Base-by-base conservation (phyloP, 2,797 vertebrate genomes). In the Chrysocyon brachyurus region DNA sequence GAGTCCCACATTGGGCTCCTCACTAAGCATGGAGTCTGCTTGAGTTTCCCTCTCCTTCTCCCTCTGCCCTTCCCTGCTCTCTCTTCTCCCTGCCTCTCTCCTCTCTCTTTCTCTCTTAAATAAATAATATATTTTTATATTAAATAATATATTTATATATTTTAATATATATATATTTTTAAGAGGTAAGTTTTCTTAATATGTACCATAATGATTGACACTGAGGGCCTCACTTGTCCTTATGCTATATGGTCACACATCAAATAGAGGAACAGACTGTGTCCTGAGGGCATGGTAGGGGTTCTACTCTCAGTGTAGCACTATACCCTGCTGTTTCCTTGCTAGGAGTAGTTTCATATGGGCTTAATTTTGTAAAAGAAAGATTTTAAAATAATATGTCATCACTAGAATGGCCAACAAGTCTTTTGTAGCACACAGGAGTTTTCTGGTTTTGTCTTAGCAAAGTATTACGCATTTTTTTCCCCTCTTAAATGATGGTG, bases 321-420 rank as follows among this genome's bases (percentile, higher is more conserved):
- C 5, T 28, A 19, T 28, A 68, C 6, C 40, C 31, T 72, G 54
- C 22, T 49, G 21, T 84, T 63, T 63, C 61, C 40, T 91, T 91
- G 56, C 56, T 40, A 77, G 16, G 61, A 87, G 61, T 91, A 87
- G 19, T 77, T 84, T 84, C 33, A 1, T 0, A 46, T 59, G 49
- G 63, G 61, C 6, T 56, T 91, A 28, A 79, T 88, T 94, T 96
- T 85, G n/a, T 77, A 46, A 85, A 87, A 79, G 3, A 17, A 61
- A 88, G 84, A 88, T 36, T 83, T 95, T 28, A 59, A 93, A 78
- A 84, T 63, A 64, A 31, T 17, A 82, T n/a, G 9, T 70, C 46
- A 63, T 95, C 57, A 89, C 8, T 36, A 89, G 15, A 64, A 77
- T 26, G 36, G 36, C 14, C 87, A 56, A 54, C 22, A 93, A 63